A percentile compares a stretch with the other conserved stretches of the same genome.
These are phyloP conservation scores for Strigamia transsilvanica DNA, from an alignment of 2,888 invertebrate species.

Conservation along the genomic window DNA sequence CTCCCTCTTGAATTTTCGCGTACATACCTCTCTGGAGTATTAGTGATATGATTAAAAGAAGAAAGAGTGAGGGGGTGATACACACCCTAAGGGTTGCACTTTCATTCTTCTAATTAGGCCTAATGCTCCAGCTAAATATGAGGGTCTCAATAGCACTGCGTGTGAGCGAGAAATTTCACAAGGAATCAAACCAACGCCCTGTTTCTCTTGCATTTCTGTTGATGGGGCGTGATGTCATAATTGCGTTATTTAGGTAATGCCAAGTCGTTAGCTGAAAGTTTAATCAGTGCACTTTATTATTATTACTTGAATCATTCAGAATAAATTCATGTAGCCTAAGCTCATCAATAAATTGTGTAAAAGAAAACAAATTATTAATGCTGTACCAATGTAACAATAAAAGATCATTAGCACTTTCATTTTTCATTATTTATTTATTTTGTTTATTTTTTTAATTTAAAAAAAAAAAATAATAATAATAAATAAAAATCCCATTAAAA, in stretches of 20 bases:
- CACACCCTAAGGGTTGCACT: constrained; percentile 47
- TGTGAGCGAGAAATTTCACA: constrained; percentile 48
- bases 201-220: constrained; percentile 40
- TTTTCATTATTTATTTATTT: too few relatives aligned
- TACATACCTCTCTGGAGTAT: constrained; percentile 29
- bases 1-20: constrained; percentile 5
- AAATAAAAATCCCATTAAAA: too few relatives aligned
- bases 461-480: too few relatives aligned
- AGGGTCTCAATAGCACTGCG: constrained; percentile 43
- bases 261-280: constrained; percentile 48
- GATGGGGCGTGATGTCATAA: constrained; percentile 49
- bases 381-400: too few relatives aligned
- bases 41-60: constrained; percentile 46
- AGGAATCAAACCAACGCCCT: constrained; percentile 49
- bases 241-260: constrained; percentile 49
- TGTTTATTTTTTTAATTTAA: too few relatives aligned
- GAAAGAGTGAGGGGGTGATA: constrained; percentile 41
- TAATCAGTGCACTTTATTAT: constrained; percentile 47
- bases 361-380: neutral
- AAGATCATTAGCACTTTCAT: too few relatives aligned
- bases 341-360: constrained; percentile 2
- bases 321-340: neutral
- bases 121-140: constrained; percentile 46
- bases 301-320: constrained; percentile 29
- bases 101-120: constrained; percentile 48